Evolutionary conservation across 2,888 invertebrate genomes (phyloP), one percentile per base, ranked within the genome.

Genomic region (Drepana falcataria): DNA sequence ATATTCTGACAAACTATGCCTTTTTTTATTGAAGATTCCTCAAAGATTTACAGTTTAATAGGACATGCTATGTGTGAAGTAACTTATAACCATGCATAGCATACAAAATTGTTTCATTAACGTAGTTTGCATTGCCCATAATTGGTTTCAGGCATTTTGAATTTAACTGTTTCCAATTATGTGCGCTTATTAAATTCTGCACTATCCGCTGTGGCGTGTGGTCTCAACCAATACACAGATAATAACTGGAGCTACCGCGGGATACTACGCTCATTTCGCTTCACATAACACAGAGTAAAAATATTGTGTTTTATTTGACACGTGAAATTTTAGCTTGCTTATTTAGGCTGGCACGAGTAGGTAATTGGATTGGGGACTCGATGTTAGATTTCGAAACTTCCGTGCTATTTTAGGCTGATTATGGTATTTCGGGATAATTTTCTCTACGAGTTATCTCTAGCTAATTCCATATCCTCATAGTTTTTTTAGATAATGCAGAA

Each of bases 101-200:
- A 53, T 51, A 51, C 4, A 37, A 37, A 61, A 66, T 60, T 66
- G 56, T 59, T 9, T 9, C 9, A 9, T 3, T 9, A 44, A 6
- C 9, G 9, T 44, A 44, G 9, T 9, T 44, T 9, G 44, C 9
- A 44, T 44, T 44, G 44, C 9, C 3, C 9, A 9, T 9, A 44
- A 37, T 37, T 44, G 3, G 44, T 44, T 44, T 6, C 9, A 9
- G 40, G 44, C 44, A 44, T 44, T 44, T 6, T 9, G 44, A 52
- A 53, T 64, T 55, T 56, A 58, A 54, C 54, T 63, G 60, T 62
- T 63, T 66, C 66, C 63, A 59, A 65, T 67, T 61, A 48, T 21
- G 58, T 59, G 55, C 56, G 55, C 66, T 69, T 65, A 73, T 77
- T 73, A 69, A 75, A 63, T 68, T 65, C 68, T 59, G 60, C 64